phyloP scores from a whole-genome alignment of 2,888 invertebrate genomes.

The Phania funesta region DNA sequence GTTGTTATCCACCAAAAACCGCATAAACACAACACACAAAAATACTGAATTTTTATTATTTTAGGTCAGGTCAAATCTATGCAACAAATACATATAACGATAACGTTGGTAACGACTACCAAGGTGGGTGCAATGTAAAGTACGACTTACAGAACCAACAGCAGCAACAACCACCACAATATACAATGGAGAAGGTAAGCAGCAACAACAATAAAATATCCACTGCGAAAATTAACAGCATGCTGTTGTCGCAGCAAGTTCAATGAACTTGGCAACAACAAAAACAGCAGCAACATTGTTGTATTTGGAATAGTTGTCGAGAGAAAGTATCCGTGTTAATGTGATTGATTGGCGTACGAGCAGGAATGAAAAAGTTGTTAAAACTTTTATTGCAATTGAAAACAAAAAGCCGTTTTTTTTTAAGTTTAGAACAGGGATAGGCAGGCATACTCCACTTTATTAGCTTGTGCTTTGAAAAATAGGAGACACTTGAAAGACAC shows the following conservation, averaged over 20 bases:
- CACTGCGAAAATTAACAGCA: constrained; percentile 45
- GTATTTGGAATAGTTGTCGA: constrained; percentile 65
- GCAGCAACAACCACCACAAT: constrained; percentile 14
- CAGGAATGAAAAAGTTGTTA: not conserved
- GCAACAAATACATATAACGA: constrained; percentile 68
- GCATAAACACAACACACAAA: constrained; percentile 27
- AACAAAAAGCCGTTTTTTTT: not conserved
- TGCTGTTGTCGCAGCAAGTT: constrained; percentile 74
- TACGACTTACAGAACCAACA: constrained; percentile 43
- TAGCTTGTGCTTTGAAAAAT: too few relatives aligned
- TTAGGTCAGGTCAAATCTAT: constrained; percentile 80
- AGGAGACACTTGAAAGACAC: too few relatives aligned
- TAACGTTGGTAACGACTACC: constrained; percentile 2
- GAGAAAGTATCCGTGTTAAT: constrained; percentile 67
- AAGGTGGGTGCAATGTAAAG: constrained; percentile 11
- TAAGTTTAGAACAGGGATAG: not conserved
- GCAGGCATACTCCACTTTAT: too few relatives aligned
- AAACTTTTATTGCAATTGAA: not conserved
- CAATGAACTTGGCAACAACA: constrained; percentile 76
- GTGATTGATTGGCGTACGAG: constrained; percentile 7
- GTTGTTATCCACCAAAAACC: not conserved
- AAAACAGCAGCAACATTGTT: constrained; percentile 51
- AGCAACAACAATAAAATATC: constrained; percentile 39
- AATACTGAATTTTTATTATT: constrained; percentile 75
- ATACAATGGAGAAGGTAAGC: constrained; percentile 10